A percentile compares a stretch with the other conserved stretches of the same genome.
Conservation (phyloP, 2,113 vertebrate genomes). For the Lucifuga dentata region DNA sequence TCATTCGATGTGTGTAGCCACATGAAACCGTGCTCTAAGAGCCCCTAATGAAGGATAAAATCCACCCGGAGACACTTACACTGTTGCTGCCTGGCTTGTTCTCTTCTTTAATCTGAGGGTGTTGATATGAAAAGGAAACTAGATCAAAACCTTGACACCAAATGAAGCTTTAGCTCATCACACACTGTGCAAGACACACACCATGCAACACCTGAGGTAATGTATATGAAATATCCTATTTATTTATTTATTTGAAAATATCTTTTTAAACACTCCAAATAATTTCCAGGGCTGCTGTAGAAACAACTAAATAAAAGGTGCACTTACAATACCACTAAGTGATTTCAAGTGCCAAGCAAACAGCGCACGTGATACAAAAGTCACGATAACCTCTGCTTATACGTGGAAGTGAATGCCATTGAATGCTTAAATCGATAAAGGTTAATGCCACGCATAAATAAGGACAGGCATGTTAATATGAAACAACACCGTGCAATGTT, state of each 20-base stretch:
- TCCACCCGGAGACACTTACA: conserved; percentile 72
- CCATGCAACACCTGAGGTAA: conserved; percentile 40
- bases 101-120: conserved; percentile 86
- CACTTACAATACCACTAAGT: neutral
- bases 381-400: neutral
- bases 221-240: conserved; percentile 5
- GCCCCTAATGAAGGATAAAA: no score
- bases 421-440: neutral
- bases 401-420: conserved; percentile 4
- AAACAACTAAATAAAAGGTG: neutral
- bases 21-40: no score
- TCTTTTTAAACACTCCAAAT: no score
- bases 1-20: no score
- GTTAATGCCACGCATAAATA: conserved; percentile 4
- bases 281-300: no score
- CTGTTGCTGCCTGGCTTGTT: conserved; percentile 75
- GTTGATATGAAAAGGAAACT: conserved; percentile 51
- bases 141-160: conserved; percentile 56
- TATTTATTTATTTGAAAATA: no score
- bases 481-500: conserved; percentile 57
- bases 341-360: neutral
- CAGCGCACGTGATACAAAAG: neutral
- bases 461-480: conserved; percentile 17
- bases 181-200: conserved; percentile 47
- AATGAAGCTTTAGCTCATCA: neutral